These are phyloP conservation scores for Microchrysa polita DNA, from an alignment of 2,888 invertebrate genomes.

Conservation along the genomic window DNA sequence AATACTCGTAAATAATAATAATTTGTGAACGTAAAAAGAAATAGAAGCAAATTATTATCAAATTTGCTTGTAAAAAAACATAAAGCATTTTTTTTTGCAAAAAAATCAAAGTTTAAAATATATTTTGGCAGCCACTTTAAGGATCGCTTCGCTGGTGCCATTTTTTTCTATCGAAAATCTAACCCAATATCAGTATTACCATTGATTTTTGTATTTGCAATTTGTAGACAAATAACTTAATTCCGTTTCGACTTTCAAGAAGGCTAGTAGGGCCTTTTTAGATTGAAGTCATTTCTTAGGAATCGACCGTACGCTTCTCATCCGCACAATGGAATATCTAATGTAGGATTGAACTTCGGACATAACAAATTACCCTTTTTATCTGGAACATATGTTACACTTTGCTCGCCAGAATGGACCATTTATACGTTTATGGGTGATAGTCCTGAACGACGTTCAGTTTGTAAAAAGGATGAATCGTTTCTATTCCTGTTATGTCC, in stretches of 20 bases:
- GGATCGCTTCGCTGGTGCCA: too few species aligned
- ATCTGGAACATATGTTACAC: constrained; percentile 50
- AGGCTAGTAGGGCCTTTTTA: constrained; percentile 10
- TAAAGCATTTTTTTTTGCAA: too few species aligned
- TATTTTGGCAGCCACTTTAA: too few species aligned
- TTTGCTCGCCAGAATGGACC: constrained; percentile 45
- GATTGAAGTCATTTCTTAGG: constrained; percentile 43
- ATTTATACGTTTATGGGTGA: constrained; percentile 49
- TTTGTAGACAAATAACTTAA: constrained; percentile 41
- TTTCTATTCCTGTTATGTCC: too few species aligned
- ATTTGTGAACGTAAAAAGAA: too few species aligned
- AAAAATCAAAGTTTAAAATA: too few species aligned
- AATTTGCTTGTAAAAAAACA: too few species aligned
- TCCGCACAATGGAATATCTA: not conserved
- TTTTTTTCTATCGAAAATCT: too few species aligned
- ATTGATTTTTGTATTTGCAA: constrained; percentile 33
- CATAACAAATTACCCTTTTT: constrained; percentile 50
- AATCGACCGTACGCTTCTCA: not conserved
- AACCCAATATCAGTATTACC: constrained; percentile 22
- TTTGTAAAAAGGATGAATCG: too few species aligned
- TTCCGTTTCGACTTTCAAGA: constrained; percentile 15
- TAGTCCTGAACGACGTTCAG: constrained; percentile 20
- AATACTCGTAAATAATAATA: too few species aligned
- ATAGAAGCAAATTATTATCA: too few species aligned
- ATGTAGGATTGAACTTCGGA: constrained; percentile 24